Evolutionary conservation across 2,797 vertebrate genomes (phyloP).

Genomic region (Ceyx erithaca): DNA sequence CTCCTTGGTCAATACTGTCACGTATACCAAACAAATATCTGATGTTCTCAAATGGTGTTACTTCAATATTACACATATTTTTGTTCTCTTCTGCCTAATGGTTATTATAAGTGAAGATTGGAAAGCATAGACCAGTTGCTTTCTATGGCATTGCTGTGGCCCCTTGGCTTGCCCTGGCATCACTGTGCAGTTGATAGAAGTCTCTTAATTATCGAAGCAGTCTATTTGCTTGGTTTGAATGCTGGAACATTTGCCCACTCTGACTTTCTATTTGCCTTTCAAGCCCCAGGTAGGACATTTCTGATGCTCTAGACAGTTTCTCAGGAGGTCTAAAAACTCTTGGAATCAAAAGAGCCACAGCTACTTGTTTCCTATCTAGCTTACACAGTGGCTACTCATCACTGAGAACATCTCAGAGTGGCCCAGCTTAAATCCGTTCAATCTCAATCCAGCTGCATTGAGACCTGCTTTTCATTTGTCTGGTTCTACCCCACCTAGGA

Average conservation of each 20-base stretch:
- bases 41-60: background rate
- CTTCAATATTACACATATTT: background rate
- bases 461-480: background rate
- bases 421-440: background rate
- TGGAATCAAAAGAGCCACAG: background rate
- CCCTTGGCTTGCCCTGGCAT: background rate
- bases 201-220: background rate
- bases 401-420: background rate
- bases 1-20: background rate
- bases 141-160: background rate
- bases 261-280: background rate
- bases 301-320: background rate
- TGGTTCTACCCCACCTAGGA: background rate
- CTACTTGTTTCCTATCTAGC: background rate
- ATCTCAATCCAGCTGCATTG: fast-evolving
- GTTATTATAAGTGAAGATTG: background rate
- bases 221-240: background rate
- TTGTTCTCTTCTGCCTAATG: background rate
- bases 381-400: fast-evolving
- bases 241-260: background rate
- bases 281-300: background rate
- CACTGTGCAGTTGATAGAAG: background rate
- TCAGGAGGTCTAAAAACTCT: background rate
- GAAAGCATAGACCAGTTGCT: background rate
- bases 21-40: background rate